Base-by-base conservation (phyloP, 2,113 vertebrate species). In the Oophaga pumilio region DNA sequence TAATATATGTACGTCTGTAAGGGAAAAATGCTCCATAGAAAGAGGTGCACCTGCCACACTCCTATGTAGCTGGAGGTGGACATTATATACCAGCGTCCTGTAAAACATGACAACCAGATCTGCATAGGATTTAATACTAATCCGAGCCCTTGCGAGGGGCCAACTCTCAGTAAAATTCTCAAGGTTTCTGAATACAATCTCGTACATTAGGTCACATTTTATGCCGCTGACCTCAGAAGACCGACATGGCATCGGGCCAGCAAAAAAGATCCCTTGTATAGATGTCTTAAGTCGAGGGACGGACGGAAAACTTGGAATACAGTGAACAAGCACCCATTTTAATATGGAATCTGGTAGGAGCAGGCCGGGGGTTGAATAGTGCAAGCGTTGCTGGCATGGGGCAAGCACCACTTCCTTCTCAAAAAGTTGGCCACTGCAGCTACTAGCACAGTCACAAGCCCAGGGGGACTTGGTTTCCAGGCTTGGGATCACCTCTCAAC, bases 151-250 rank as follows among this genome's bases (percentile, higher is more conserved):
- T 50, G 80, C 9, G 12, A 66, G 81, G 81, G 62, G 17, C 81
- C 11, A 15, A 52, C 62, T 52, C 81, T 68, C 81, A 53, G 49
- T 86, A 66, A 26, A 56, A 77, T 79, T 68, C 85, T 86, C 85
- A 78, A 86, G 85, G 85, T 79, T 86, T 33, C 85, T 62, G 60
- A 80, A 22, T 69, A 17, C 11, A 68, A 69, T 43, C 50, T 86
- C 49, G 76, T 79, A 86, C 85, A 86, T 79, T 79, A 78, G 85
- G 85, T 86, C 85, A 86, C 85, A 68, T 86, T 86, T 78, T 86
- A 79, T 86, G 76, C 11, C 11, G 62, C n/a, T 79, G 62, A 86
- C 85, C 76, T 86, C 76, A 66, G 50, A 86, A 12, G 66, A 57
- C 76, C 76, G 79, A 24, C n/a, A 3, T 56, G 76, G 76, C 76